Evolutionary conservation across 1,140 invertebrate species (phyloP), one percentile per base, ranked within the genome.

Genomic region (Micrasema minimum): DNA sequence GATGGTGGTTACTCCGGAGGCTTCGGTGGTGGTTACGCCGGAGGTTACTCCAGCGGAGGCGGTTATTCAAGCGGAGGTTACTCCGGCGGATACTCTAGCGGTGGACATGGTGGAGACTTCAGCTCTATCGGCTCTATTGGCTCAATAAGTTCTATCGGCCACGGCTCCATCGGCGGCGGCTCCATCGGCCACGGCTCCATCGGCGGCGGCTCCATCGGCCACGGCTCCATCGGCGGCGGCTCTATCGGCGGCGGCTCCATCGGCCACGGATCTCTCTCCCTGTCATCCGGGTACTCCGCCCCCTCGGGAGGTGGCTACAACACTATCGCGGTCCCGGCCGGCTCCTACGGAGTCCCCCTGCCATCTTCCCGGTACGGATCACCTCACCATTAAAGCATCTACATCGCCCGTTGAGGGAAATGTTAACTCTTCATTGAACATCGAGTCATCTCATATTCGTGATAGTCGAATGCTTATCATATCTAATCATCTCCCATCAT

Each of bases 341-440:
- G 82, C 22, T 82, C 83, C 10, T 85, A 85, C 78, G 83, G 83
- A 48, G 79, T 83, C 51, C 83, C 83, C 3, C 79, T 82, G 41
- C 75, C 76, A 64, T 83, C 82, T 66, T 80, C 79, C 12, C 81
- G 82, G 16, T 84, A 84, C 78, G 83, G 82, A 72, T 66, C 79
- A 51, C 83, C 82, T 48, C 82, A 83, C 57, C 78, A 81, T 76
- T 84, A 81, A 82, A 77, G n/a, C 12, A 74, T 22, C 18, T 31
- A 20, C 18, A 2, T 18, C 3, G 18, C 18, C 41, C 14, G 20
- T 14, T 2, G 18, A n/a, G 23, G 59, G 22, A 22, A 2, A 6
- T n/a, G 59, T 18, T n/a, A 10, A 23, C 1, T 38, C 38, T 31
- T 31, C 53, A 31, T 55, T 23, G 37, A 23, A 16, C 14, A 45